Evolutionary conservation across 2,797 vertebrate species (phyloP).

Genomic region (Eleutherodactylus coqui): DNA sequence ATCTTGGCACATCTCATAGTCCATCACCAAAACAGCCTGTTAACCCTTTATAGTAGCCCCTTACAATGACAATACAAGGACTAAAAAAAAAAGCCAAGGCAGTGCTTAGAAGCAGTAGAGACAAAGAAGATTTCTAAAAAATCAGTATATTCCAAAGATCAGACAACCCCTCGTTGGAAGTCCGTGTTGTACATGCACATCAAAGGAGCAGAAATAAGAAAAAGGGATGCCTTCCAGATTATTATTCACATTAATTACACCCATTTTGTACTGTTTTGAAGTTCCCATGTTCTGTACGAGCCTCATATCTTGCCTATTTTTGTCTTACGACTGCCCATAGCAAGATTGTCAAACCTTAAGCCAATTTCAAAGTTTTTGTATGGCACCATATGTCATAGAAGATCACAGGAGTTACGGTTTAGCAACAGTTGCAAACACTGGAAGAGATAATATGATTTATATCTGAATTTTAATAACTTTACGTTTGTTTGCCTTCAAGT

Average conservation of each 20-base stretch:
- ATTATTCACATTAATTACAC: not conserved
- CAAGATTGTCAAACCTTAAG: constrained; percentile 24
- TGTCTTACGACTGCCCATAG: constrained; percentile 5
- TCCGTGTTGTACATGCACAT: not conserved
- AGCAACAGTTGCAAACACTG: constrained; percentile 28
- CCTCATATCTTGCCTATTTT: constrained; percentile 26
- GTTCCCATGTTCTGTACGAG: not conserved
- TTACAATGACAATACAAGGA: too few species aligned
- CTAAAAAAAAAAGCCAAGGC: too few species aligned
- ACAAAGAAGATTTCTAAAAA: not conserved
- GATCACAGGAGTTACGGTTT: constrained; percentile 26
- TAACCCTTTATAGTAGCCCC: too few species aligned
- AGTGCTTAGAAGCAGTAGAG: too few species aligned
- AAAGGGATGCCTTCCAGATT: not conserved
- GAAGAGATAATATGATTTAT: constrained; percentile 29
- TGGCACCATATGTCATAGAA: constrained; percentile 31
- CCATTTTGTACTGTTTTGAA: constrained; percentile 17
- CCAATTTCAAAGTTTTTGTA: constrained; percentile 29
- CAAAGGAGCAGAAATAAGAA: not conserved
- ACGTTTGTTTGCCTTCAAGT: constrained; percentile 35
- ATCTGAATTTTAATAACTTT: constrained; percentile 51
- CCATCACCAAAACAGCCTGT: too few species aligned
- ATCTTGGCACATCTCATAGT: too few species aligned
- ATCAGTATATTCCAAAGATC: not conserved
- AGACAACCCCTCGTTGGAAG: not conserved